Base-by-base conservation (phyloP, 1,140 invertebrate genomes). In the Augochlora pura region DNA sequence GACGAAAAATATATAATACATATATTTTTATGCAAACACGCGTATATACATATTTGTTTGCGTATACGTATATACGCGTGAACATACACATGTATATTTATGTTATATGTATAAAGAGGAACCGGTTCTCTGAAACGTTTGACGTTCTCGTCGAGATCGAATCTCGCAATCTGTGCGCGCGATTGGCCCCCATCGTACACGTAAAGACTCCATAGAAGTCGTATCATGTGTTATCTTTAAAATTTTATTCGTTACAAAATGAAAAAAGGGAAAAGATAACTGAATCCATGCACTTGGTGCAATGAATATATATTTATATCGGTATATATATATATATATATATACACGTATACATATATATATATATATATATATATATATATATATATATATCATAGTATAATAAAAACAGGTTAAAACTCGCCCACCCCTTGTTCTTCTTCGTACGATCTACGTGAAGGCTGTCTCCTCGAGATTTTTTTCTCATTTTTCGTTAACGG, bases 281-380 rank as follows among this genome's bases (percentile, higher is more conserved):
- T 76, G 57, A 80, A 80, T 75, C 54, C 23, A 80, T 80, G 78
- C 78, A 80, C 72, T 68, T 63, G 38, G 72, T 68, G 78, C 78
- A 80, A 68, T 62, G 32, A 68, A 32, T 32, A 32, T 32, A 32
- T 32, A 32, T 32, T 2, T 32, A 32, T 32, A 32, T 32, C 1
- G 1, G 4, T 4, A 32, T 32, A 32, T 32, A 32, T 4, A 32
- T 32, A 32, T 32, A 32, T 4, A 32, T 32, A 32, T 4, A 32
- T 32, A 32, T 4, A 32, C 4, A 32, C 32, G 4, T 32, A 32
- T 4, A 32, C 4, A 32, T 4, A 32, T 32, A 32, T 4, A 32
- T 32, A 32, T 4, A 32, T 32, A 32, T 4, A 32, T 32, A 32
- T 32, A 32, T 32, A 32, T 32, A 32, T 32, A 32, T 32, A 32